These are phyloP conservation scores for Myotis planiceps DNA, from an alignment of 2,797 vertebrate genomes.

Conservation along the genomic window DNA sequence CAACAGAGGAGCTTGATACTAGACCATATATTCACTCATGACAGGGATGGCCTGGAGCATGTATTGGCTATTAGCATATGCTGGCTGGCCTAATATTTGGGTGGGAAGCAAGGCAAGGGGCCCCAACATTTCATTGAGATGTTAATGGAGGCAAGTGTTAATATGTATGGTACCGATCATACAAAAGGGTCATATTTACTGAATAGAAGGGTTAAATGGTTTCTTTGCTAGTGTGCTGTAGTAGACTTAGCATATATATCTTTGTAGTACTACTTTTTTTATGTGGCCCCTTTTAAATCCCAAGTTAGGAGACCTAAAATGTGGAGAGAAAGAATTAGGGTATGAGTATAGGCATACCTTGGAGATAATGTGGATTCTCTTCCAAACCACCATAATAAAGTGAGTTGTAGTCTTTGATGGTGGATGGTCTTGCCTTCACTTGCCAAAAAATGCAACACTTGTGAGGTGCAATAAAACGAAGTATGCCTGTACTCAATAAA, in stretches of 20 bases:
- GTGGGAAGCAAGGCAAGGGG: background rate
- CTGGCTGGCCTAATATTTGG: background rate
- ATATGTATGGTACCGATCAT: background rate
- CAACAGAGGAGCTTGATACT: background rate
- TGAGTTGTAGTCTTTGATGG: background rate
- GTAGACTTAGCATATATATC: background rate
- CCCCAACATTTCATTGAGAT: slow-evolving; percentile 11
- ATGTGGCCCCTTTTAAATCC: background rate
- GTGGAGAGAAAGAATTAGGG: background rate
- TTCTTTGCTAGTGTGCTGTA: background rate
- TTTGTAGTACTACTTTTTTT: slow-evolving; percentile 33
- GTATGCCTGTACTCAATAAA: background rate
- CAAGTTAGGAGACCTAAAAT: background rate
- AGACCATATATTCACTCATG: background rate
- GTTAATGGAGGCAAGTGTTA: background rate
- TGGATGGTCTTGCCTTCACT: background rate
- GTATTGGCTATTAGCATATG: background rate
- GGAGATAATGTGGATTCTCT: background rate
- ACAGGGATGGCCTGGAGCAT: background rate
- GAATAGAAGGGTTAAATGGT: background rate
- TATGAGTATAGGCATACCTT: background rate
- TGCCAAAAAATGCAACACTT: background rate
- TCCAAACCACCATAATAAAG: background rate
- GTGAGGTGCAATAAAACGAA: background rate
- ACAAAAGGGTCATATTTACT: background rate